Conservation (phyloP, 1,140 invertebrate genomes). For the Chelonus insularis region DNA sequence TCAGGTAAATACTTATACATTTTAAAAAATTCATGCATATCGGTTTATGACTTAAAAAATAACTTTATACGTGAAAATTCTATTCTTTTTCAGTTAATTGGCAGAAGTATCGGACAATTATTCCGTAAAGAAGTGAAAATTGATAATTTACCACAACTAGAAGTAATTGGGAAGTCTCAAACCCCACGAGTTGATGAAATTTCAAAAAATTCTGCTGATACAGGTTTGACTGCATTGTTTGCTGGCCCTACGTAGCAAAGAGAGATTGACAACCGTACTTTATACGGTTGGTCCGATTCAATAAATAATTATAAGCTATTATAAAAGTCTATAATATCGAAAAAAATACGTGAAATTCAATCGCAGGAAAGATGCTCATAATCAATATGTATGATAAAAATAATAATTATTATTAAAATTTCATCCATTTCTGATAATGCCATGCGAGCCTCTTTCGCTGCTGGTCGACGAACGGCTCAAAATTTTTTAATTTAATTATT, state of each 20-base stretch:
- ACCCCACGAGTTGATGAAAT: constrained; percentile 56
- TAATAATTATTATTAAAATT: too few relatives aligned
- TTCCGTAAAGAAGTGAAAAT: constrained; percentile 87
- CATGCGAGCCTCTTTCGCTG: constrained; percentile 12
- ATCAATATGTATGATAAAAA: too few relatives aligned
- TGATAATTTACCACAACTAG: constrained; percentile 73
- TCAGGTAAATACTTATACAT: constrained; percentile 63
- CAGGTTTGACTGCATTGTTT: constrained; percentile 60
- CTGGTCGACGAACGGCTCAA: constrained; percentile 8
- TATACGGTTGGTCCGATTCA: constrained; percentile 44
- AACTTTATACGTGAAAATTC: too few relatives aligned
- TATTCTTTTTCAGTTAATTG: constrained; percentile 74
- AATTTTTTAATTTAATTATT: too few relatives aligned
- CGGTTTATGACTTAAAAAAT: too few relatives aligned
- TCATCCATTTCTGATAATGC: too few relatives aligned
- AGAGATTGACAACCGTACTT: constrained; percentile 32
- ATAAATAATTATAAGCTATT: constrained; percentile 48
- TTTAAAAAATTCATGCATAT: too few relatives aligned
- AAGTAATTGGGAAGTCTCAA: constrained; percentile 62
- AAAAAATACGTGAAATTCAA: background rate
- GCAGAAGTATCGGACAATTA: constrained; percentile 78
- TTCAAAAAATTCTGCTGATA: constrained; percentile 53
- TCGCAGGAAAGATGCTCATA: background rate
- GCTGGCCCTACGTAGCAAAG: constrained; percentile 56
- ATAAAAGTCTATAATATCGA: constrained; percentile 33